Percentiles rank a stretch among this genome's conserved stretches.
Conservation (phyloP, 2,113 vertebrate genomes). For the Ophthalmolycus amberensis region DNA sequence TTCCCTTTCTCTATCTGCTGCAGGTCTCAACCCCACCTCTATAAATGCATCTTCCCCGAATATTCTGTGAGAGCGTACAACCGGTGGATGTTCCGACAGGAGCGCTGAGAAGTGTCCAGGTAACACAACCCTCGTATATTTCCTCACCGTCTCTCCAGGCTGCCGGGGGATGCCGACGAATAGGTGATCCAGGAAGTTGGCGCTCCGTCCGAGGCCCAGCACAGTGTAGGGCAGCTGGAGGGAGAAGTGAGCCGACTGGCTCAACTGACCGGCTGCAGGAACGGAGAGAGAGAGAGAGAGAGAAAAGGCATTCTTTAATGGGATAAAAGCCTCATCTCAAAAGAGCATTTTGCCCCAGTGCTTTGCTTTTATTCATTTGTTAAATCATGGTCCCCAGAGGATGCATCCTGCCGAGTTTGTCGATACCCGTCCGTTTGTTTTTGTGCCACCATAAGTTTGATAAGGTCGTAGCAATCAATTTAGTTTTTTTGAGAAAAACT, state of each 20-base stretch:
- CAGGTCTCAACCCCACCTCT: slow-evolving; percentile 2
- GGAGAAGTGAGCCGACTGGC: slow-evolving; percentile 94
- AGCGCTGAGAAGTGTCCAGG: background rate
- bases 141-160: slow-evolving; percentile 87
- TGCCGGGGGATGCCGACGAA: slow-evolving; percentile 94
- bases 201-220: slow-evolving; percentile 94
- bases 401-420: background rate
- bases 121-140: slow-evolving; percentile 6
- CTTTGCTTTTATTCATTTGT: background rate
- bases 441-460: background rate
- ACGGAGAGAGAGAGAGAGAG: background rate
- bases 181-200: slow-evolving; percentile 97
- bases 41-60: background rate
- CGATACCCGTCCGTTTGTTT: background rate
- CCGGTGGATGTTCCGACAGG: background rate
- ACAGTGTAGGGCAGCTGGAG: slow-evolving; percentile 97
- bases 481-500: background rate
- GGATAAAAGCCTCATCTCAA: background rate
- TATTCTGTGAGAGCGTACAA: background rate
- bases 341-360: background rate
- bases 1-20: slow-evolving; percentile 4
- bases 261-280: slow-evolving; percentile 92
- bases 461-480: background rate
- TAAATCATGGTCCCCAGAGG: background rate
- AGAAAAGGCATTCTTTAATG: background rate